These are phyloP conservation scores for Coelinius sp. DNA, from an alignment of 2,888 invertebrate species.

Conservation along the genomic window DNA sequence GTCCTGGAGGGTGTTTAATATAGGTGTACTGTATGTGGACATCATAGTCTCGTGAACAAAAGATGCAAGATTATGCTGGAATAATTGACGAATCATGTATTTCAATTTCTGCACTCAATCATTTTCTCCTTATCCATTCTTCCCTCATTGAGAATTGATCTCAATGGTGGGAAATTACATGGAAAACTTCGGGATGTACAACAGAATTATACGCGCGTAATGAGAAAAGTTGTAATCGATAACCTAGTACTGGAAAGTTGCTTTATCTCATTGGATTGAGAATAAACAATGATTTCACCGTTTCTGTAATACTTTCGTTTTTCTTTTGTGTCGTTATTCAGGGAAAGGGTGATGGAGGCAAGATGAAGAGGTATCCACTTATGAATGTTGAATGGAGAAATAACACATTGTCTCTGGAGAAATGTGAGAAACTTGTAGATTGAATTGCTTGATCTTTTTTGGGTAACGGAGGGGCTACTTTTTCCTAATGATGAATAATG, in stretches of 20 bases:
- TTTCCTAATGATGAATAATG: slow-evolving; percentile 3
- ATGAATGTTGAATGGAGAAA: slow-evolving; percentile 41
- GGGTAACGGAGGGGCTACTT: slow-evolving; percentile 14
- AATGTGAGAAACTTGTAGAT: slow-evolving; percentile 43
- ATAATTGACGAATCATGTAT: slow-evolving; percentile 5
- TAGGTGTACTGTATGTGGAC: background rate
- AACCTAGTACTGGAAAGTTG: background rate
- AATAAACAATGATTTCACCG: slow-evolving; percentile 39
- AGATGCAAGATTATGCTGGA: background rate
- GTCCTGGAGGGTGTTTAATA: background rate
- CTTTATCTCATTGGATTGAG: slow-evolving; percentile 24
- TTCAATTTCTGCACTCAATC: too few species aligned
- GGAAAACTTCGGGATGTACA: slow-evolving; percentile 12
- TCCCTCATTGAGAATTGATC: background rate
- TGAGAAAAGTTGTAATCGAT: slow-evolving; percentile 58
- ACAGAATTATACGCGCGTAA: slow-evolving; percentile 47
- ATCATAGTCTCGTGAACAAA: background rate
- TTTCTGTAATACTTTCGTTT: slow-evolving; percentile 9
- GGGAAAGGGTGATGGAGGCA: slow-evolving; percentile 24
- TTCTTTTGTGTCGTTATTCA: background rate
- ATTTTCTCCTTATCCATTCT: background rate
- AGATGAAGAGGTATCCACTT: slow-evolving; percentile 38
- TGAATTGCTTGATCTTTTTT: slow-evolving; percentile 42
- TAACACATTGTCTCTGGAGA: slow-evolving; percentile 35
- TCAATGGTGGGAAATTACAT: slow-evolving; percentile 9